phyloP scores from a whole-genome alignment of 2,888 invertebrate species.

The Habroteleia sp. region DNA sequence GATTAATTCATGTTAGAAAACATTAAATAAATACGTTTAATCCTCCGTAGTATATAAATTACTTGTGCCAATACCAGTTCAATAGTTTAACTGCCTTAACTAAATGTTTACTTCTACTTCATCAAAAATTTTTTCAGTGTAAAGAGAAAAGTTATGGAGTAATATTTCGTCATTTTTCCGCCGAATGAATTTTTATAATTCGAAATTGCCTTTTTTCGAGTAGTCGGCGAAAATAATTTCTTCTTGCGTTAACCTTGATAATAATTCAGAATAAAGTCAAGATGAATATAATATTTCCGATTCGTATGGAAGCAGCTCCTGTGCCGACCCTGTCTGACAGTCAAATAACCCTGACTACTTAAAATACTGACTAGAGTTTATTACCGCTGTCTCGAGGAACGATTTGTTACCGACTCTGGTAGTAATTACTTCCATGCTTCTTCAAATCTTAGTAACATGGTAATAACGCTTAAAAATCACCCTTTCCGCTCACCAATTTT shows the following conservation, averaged over 20 bases:
- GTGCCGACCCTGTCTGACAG: constrained; percentile 69
- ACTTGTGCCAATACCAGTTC: no score
- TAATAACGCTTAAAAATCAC: constrained; percentile 65
- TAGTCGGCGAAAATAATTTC: constrained; percentile 6
- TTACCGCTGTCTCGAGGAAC: constrained; percentile 71
- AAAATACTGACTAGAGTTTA: constrained; percentile 72
- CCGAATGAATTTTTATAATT: constrained; percentile 11
- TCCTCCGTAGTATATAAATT: no score
- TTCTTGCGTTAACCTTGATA: constrained; percentile 26
- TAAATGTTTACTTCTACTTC: no score
- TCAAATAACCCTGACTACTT: constrained; percentile 74
- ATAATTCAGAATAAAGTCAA: constrained; percentile 41
- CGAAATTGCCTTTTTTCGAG: neutral
- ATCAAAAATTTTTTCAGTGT: no score
- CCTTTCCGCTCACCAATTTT: constrained; percentile 48
- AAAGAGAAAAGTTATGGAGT: no score
- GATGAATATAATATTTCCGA: constrained; percentile 43
- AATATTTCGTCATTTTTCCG: constrained; percentile 9
- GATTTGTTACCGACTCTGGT: constrained; percentile 72
- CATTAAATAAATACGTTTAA: no score
- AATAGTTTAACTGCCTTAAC: no score
- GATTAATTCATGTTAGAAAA: no score
- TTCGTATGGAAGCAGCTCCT: constrained; percentile 23
- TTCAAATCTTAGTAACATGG: constrained; percentile 65
- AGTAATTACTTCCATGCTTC: constrained; percentile 71